phyloP scores from a whole-genome alignment of 2,113 vertebrate species.

The Silurus glanis region DNA sequence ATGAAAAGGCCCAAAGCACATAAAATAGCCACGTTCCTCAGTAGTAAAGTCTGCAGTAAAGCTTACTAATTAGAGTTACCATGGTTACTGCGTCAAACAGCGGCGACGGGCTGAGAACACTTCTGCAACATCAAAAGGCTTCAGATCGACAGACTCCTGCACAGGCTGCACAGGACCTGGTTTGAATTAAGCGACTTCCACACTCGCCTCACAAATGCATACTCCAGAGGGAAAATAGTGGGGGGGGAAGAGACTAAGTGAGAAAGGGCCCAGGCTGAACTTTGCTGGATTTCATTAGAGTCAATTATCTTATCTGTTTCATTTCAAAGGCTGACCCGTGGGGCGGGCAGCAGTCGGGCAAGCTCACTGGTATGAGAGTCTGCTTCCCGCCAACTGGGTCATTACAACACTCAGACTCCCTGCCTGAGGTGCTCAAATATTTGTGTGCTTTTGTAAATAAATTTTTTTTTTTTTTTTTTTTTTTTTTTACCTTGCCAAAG shows the following conservation, averaged over 20 bases:
- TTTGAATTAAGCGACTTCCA: constrained; percentile 94
- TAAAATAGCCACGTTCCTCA: constrained; percentile 98
- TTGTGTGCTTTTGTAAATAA: constrained; percentile 97
- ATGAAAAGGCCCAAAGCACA: constrained; percentile 95
- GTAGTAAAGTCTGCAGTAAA: constrained; percentile 97
- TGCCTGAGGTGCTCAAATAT: constrained; percentile 97
- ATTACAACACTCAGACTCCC: constrained; percentile 94
- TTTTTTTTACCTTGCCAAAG: constrained; percentile 84
- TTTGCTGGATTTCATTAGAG: constrained; percentile 96
- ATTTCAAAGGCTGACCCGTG: constrained; percentile 94
- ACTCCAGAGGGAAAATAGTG: constrained; percentile 84
- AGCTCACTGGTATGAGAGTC: constrained; percentile 89
- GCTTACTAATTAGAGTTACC: constrained; percentile 97
- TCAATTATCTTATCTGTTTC: constrained; percentile 99
- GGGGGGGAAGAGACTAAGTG: constrained; percentile 63
- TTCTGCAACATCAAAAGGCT: constrained; percentile 97
- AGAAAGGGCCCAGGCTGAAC: constrained; percentile 74
- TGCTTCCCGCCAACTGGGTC: constrained; percentile 86
- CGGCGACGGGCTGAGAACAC: constrained; percentile 86
- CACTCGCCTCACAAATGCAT: constrained; percentile 88
- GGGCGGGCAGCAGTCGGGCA: constrained; percentile 88
- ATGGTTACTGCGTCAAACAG: constrained; percentile 90
- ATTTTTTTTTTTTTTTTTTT: constrained; percentile 92
- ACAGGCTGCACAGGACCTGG: constrained; percentile 84
- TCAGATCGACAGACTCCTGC: constrained; percentile 86